Conservation (phyloP, 2,888 invertebrate genomes). For the Phalangium opilio region DNA sequence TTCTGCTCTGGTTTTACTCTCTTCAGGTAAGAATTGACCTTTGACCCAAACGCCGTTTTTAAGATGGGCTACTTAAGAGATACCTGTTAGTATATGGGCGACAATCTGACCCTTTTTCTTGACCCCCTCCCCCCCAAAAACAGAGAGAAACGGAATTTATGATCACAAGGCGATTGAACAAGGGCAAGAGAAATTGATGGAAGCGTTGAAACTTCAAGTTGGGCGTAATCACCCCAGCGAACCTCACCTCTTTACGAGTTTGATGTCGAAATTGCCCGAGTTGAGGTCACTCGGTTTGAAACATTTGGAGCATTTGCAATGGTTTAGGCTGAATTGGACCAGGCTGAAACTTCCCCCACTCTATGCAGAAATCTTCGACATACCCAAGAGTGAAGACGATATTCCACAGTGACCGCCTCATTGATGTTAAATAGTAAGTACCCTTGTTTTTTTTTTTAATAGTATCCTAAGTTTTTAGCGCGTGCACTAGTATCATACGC, state of each 20-base stretch:
- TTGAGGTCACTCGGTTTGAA: constrained; percentile 60
- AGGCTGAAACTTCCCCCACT: constrained; percentile 65
- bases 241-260: constrained; percentile 40
- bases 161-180: constrained; percentile 62
- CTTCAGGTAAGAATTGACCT: constrained; percentile 31
- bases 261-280: constrained; percentile 51
- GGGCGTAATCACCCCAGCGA: constrained; percentile 44
- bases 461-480: no score
- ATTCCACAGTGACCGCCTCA: constrained; percentile 3
- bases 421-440: no score
- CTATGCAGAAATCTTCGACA: constrained; percentile 93
- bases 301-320: constrained; percentile 68
- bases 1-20: constrained; percentile 67
- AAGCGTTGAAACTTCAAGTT: constrained; percentile 68
- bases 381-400: constrained; percentile 40
- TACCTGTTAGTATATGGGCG: no score
- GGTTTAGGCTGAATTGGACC: constrained; percentile 68
- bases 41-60: no score
- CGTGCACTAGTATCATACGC: no score
- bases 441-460: no score
- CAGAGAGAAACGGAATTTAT: constrained; percentile 62
- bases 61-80: no score
- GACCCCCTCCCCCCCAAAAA: constrained; percentile 24
- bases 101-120: no score
- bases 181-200: constrained; percentile 62